Conservation (phyloP, 1,140 invertebrate genomes). For the Drosophila kohkoa region DNA sequence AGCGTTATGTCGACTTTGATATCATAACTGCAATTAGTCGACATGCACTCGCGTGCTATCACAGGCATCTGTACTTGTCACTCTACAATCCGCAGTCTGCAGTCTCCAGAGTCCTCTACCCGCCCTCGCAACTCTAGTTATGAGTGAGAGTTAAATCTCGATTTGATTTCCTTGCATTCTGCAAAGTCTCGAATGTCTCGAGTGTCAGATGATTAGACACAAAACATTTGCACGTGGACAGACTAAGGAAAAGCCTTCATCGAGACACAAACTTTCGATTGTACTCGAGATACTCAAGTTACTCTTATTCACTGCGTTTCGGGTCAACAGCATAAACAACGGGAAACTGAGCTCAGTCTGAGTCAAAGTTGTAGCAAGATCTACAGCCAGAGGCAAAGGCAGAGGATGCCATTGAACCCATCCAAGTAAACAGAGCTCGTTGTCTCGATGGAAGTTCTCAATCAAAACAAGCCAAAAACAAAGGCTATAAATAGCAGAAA, state of each 20-base stretch:
- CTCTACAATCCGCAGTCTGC: conserved; percentile 5
- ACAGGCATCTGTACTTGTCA: conserved; percentile 56
- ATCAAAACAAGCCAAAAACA: conserved; percentile 42
- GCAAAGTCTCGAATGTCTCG: conserved; percentile 63
- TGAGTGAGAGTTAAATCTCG: conserved; percentile 66
- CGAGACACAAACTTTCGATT: conserved; percentile 72
- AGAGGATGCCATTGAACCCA: conserved; percentile 62
- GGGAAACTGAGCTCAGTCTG: conserved; percentile 39
- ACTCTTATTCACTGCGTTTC: background rate
- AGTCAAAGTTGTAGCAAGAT: too few species aligned
- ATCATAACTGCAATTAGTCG: conserved; percentile 80
- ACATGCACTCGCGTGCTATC: conserved; percentile 75
- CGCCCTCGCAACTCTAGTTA: conserved; percentile 12
- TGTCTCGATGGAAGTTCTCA: conserved; percentile 42
- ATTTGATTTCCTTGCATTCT: conserved; percentile 63
- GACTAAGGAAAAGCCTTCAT: conserved; percentile 23
- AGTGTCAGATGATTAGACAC: conserved; percentile 69
- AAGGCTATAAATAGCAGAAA: conserved; percentile 50
- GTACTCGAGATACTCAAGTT: conserved; percentile 25
- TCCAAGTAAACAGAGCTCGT: conserved; percentile 7
- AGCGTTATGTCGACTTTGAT: conserved; percentile 78
- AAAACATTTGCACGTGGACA: conserved; percentile 52
- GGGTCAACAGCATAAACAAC: conserved; percentile 49
- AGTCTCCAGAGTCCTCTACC: background rate
- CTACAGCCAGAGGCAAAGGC: conserved; percentile 4